Conservation (phyloP, 2,888 invertebrate species). For the Cheilosia scutellata region DNA sequence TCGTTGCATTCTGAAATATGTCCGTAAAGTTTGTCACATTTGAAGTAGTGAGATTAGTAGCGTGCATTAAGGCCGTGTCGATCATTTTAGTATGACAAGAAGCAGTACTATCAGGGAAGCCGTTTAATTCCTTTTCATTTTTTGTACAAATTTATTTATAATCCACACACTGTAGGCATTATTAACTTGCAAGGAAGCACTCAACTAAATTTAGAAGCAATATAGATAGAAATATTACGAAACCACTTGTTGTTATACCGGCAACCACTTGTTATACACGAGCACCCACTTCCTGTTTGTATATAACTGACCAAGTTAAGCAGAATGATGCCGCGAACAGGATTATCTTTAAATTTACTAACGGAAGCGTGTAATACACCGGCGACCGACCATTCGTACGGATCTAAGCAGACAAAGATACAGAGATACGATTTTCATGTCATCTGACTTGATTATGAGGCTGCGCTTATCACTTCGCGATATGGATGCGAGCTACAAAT, state of each 20-base stretch:
- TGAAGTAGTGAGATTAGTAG: constrained; percentile 27
- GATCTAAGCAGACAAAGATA: constrained; percentile 16
- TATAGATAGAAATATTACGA: too few relatives aligned
- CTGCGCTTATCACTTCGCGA: constrained; percentile 43
- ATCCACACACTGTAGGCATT: neutral
- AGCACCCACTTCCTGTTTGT: neutral
- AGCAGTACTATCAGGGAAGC: neutral
- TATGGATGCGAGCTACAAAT: constrained; percentile 32
- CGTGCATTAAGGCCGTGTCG: constrained; percentile 55
- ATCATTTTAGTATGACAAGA: constrained; percentile 29
- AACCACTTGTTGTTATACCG: too few relatives aligned
- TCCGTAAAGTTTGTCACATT: constrained; percentile 35
- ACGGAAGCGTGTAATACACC: constrained; percentile 4
- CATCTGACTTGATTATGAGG: constrained; percentile 48
- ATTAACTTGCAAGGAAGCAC: neutral
- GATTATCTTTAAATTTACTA: constrained; percentile 1
- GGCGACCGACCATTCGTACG: constrained; percentile 21
- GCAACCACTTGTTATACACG: neutral
- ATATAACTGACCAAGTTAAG: neutral
- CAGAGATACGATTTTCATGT: constrained; percentile 16
- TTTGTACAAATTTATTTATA: constrained; percentile 3
- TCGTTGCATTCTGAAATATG: constrained; percentile 57
- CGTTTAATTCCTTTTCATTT: constrained; percentile 9
- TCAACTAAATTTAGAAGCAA: too few relatives aligned
- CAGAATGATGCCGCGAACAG: neutral